Percentiles rank a stretch among this genome's conserved stretches.
These are phyloP conservation scores for Bos taurus DNA, from an alignment of 2,113 vertebrate species.

Conservation along the genomic window DNA sequence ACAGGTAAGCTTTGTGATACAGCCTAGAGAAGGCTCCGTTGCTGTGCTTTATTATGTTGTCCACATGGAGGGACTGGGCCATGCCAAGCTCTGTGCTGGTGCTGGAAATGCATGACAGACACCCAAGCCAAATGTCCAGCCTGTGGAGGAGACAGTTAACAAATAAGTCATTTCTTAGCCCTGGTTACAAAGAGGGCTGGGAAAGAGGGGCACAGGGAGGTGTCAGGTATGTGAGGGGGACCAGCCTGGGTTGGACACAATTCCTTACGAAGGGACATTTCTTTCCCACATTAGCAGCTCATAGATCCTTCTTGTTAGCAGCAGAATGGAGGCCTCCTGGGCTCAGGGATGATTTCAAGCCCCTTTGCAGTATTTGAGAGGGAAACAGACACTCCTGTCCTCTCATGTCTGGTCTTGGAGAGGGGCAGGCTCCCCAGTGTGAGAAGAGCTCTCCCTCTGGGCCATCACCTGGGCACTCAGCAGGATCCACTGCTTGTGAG, in stretches of 20 bases:
- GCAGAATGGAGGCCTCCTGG: neutral
- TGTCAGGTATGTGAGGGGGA: neutral
- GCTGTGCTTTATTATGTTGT: neutral
- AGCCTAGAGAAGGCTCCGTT: neutral
- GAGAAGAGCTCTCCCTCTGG: neutral
- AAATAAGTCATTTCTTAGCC: too few species aligned
- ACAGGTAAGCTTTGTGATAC: neutral
- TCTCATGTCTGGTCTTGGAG: neutral
- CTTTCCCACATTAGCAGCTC: neutral
- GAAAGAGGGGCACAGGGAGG: neutral
- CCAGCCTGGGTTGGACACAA: neutral
- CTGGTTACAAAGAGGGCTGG: neutral
- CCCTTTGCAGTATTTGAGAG: neutral
- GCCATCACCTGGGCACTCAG: neutral
- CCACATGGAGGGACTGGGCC: neutral
- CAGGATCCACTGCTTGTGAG: neutral
- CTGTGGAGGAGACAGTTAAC: neutral
- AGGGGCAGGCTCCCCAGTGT: neutral
- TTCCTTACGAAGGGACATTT: neutral
- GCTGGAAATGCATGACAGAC: neutral
- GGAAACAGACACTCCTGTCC: neutral
- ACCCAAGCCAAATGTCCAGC: neutral
- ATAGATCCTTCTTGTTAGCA: neutral
- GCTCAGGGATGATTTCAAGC: neutral
- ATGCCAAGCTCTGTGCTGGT: neutral